These are phyloP conservation scores for Tarsius wallacei DNA, from an alignment of 2,797 vertebrate genomes.

Conservation along the genomic window DNA sequence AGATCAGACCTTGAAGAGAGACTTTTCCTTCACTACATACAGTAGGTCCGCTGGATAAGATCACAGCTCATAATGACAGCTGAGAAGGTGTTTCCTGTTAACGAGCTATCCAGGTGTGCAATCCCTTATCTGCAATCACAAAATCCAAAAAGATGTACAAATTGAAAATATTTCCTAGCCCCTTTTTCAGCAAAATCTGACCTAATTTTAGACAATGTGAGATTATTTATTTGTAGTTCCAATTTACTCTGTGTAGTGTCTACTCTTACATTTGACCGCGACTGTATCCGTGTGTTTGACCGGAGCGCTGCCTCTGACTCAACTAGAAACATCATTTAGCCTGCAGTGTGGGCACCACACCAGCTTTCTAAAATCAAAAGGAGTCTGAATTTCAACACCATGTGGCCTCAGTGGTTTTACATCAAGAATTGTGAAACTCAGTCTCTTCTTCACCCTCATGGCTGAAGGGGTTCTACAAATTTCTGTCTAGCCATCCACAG, in stretches of 20 bases:
- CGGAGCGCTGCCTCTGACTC: not conserved
- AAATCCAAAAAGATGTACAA: not conserved
- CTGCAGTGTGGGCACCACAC: rapidly evolving
- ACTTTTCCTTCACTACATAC: rapidly evolving
- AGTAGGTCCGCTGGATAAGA: rapidly evolving
- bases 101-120: rapidly evolving
- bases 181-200: not conserved
- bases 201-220: rapidly evolving
- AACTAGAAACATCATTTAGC: not conserved
- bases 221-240: too few relatives aligned
- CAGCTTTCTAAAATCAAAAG: not conserved
- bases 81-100: rapidly evolving
- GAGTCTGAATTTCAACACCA: not conserved
- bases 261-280: not conserved
- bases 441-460: not conserved
- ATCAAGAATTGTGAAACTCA: rapidly evolving
- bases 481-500: not conserved
- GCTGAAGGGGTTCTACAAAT: not conserved
- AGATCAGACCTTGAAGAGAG: rapidly evolving
- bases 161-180: not conserved
- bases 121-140: not conserved
- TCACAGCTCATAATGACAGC: rapidly evolving
- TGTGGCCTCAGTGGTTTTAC: rapidly evolving
- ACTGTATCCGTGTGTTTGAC: rapidly evolving
- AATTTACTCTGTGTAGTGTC: too few relatives aligned